These are phyloP conservation scores for human DNA, from an alignment of 2,113 vertebrate genomes.

Conservation along the genomic window GRCh38 chr18:43782001-43782500, in stretches of 20 bases:
- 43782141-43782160: slow-evolving; percentile 69
- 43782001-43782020: not conserved
- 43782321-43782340: not conserved
- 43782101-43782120: slow-evolving; percentile 66
- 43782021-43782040: not conserved
- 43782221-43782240: slow-evolving; percentile 65
- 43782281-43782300: slow-evolving; percentile 59
- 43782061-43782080: slow-evolving; percentile 48
- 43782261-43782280: slow-evolving; percentile 50
- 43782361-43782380: not conserved
- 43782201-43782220: slow-evolving; percentile 64
- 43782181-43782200: slow-evolving; percentile 68
- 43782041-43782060: not conserved
- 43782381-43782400: not conserved
- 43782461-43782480: not conserved
- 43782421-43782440: not conserved
- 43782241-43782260: slow-evolving; percentile 56
- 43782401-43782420: not conserved
- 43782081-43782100: slow-evolving; percentile 36
- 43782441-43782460: not conserved
- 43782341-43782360: not conserved
- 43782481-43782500: not conserved
- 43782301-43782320: slow-evolving; percentile 56
- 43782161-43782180: slow-evolving; percentile 71
- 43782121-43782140: slow-evolving; percentile 52